phyloP scores from a whole-genome alignment of 2,888 invertebrate species.

The Eupithecia insigniata region DNA sequence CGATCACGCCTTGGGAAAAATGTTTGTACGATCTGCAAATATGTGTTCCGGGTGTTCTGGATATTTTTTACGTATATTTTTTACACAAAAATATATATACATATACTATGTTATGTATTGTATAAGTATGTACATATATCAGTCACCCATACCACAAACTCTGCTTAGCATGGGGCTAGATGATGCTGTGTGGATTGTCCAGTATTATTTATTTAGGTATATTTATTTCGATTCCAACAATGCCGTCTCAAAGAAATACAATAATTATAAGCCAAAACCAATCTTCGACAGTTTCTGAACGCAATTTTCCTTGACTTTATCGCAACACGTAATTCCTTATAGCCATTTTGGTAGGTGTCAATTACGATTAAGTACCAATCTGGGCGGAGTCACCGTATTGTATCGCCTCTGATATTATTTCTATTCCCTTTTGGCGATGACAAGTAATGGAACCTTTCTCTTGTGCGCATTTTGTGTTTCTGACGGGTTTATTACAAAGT shows the following conservation, averaged over 20 bases:
- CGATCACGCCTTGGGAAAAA: no score
- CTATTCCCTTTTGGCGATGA: constrained; percentile 39
- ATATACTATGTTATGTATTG: no score
- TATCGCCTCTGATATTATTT: constrained; percentile 33
- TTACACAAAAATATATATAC: no score
- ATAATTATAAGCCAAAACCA: constrained; percentile 8
- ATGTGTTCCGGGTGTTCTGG: no score
- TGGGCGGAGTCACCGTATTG: constrained; percentile 41
- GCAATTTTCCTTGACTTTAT: constrained; percentile 37
- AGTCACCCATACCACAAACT: no score
- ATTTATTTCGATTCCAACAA: background rate
- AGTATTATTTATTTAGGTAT: no score
- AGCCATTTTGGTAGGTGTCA: constrained; percentile 46
- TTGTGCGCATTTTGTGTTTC: constrained; percentile 30
- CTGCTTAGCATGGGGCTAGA: no score
- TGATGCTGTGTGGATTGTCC: no score
- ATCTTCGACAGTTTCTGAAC: constrained; percentile 11
- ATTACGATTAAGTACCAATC: constrained; percentile 46
- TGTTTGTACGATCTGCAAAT: no score
- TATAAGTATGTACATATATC: no score
- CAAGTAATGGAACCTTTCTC: constrained; percentile 40
- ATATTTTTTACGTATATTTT: no score
- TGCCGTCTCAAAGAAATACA: constrained; percentile 3
- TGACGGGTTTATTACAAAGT: constrained; percentile 28
- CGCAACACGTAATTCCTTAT: constrained; percentile 42